These are phyloP conservation scores for Huso huso DNA, from an alignment of 2,797 vertebrate species.

Conservation along the genomic window DNA sequence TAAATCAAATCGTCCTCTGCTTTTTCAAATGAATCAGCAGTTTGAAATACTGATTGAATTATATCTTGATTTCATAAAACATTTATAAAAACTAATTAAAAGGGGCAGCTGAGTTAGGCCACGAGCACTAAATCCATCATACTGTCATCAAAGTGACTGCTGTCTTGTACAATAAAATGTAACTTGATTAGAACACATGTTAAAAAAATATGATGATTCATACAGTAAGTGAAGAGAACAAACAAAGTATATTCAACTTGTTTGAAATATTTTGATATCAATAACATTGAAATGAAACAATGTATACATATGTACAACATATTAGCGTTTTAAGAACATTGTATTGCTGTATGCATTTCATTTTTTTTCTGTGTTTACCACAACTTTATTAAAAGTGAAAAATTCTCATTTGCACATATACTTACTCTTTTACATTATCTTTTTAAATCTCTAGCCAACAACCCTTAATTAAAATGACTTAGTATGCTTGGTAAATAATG, in stretches of 20 bases:
- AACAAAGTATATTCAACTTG: background rate
- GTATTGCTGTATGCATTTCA: too few relatives aligned
- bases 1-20: constrained; percentile 51
- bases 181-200: constrained; percentile 39
- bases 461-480: too few relatives aligned
- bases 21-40: constrained; percentile 51
- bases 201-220: constrained; percentile 19
- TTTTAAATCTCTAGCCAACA: too few relatives aligned
- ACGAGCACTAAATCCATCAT: constrained; percentile 54
- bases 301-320: too few relatives aligned
- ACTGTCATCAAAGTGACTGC: constrained; percentile 47
- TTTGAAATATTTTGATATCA: background rate
- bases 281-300: too few relatives aligned
- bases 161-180: constrained; percentile 43
- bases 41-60: constrained; percentile 55
- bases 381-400: too few relatives aligned
- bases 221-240: constrained; percentile 8
- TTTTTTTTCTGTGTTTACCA: too few relatives aligned
- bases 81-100: constrained; percentile 67
- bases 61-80: constrained; percentile 63
- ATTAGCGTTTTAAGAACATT: too few relatives aligned
- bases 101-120: constrained; percentile 46
- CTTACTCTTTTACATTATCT: too few relatives aligned
- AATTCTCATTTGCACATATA: too few relatives aligned
- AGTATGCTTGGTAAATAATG: too few relatives aligned